Base-by-base conservation (phyloP, 2,113 vertebrate genomes). In the Dipodomys spectabilis region DNA sequence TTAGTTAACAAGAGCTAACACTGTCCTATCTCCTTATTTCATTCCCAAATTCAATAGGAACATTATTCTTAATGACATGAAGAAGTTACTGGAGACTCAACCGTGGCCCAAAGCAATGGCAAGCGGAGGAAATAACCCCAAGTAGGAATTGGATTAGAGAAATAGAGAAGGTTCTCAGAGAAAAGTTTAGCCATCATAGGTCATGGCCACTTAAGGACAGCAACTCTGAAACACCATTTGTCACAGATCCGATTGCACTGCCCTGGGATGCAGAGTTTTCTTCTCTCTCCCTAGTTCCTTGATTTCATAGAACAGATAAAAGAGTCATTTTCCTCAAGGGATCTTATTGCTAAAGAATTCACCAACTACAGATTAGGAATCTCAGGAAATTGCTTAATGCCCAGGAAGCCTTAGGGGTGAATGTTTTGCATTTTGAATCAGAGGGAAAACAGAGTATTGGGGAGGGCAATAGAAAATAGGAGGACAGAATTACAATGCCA, bases 231-330 rank as follows among this genome's bases (percentile, higher is more conserved):
- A 30, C 49, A 28, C 57, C 60, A 30, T 2, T 25, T 67, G 49
- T 35, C 81, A 77, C 23, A 60, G 62, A 72, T 45, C 86, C 39
- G 10, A 25, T 45, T 78, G 53, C 85, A 53, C 85, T 23, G 62
- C 53, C 67, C 20, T 12, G 39, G 39, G 35, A 64, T 82, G 82
- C 45, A 60, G 27, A 20, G 12, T 82, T 49, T 72, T 92, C 81
- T 78, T 89, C 9, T 53, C 25, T 60, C 30, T 92, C 44, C 53
- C 1, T 8, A 68, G 57, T 86, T 79, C 77, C 71, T 86, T 92
- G 92, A 90, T 86, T 53, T 79, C 44, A 72, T 15, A 49, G 19
- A 60, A 49, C 49, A 88, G 69, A 67, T 45, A 86, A 88, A 49
- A 49, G 49, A 62, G 18, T 65, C 69, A 23, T 18, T 78, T 92